Evolutionary conservation across 2,797 vertebrate species (phyloP), one percentile per base, ranked within the genome.

Genomic region (Neoniphon sammara): DNA sequence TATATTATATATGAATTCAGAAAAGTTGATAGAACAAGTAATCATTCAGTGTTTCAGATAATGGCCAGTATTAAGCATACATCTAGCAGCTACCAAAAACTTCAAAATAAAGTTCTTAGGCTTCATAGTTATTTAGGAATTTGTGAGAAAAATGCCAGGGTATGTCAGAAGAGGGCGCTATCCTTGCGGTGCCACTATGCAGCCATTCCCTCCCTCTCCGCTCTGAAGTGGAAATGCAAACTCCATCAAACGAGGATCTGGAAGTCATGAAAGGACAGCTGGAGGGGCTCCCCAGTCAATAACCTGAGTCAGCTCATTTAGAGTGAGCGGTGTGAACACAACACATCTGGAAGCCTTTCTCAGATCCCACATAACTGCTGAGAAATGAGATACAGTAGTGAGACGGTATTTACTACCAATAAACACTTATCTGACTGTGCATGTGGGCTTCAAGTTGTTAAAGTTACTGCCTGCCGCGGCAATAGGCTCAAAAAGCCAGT

Each of bases 281-380:
- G 25, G 69, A 70, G 87, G 88, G 80, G 75, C 81, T 82, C 64
- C 77, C 72, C 75, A 78, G 73, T 85, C 84, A 73, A 77, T 73
- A 77, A 82, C 77, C 91, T 89, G 88, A 91, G 81, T 93, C 92
- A 93, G 91, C 89, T 82, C 88, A 47, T 89, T 90, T 77, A 74
- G 76, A 71, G 61, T 1, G 66, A 74, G 30, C 68, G 50, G 74
- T 47, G 6, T 64, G 78, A 85, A 77, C 73, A 49, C 68, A 66
- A 71, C 81, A 86, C 92, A 93, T 93, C 91, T 94, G 92, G 91
- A 93, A 92, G 83, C 91, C 14, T 70, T 91, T 91, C 67, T 65
- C 58, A 65, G 64, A 63, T 83, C 80, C 82, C 86, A 39, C 87
- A 88, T 70, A 85, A 92, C 83, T 87, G 89, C 89, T 88, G 90